Evolutionary conservation across 2,797 vertebrate species (phyloP), one percentile per base, ranked within the genome.

Genomic region (Notolepis coatsorum): DNA sequence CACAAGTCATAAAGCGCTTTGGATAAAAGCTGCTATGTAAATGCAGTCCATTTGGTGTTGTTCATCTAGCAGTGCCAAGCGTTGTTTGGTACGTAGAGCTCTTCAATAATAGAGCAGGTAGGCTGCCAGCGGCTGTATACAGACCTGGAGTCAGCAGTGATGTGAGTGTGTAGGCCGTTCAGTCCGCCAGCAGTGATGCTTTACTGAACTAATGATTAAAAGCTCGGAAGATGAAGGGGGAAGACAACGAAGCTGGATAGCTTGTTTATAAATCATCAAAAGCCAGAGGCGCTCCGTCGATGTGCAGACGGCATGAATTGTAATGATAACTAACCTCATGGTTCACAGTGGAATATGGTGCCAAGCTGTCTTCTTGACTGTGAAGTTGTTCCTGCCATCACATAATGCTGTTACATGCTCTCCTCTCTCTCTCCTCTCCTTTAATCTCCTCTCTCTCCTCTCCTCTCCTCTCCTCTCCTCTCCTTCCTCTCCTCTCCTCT

Each of bases 201-300:
- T 80, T 64, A 66, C 61, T 74, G 75, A 69, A n/a, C 25, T 77
- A 79, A 41, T 66, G 67, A 80, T 79, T 65, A 71, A 79, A 76
- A 54, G 41, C 31, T 79, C 70, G 70, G 56, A 80, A 73, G 66
- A 80, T 58, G 53, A 68, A 73, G 30, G 60, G 38, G 10, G 67
- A 74, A 42, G 53, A 55, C 65, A 80, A 68, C 65, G 50, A 74
- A 65, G 64, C 30, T 64, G 49, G 47, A 7, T 71, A 64, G 65
- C 50, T 80, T 56, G 51, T 59, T n/a, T 63, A 59, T 57, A 65
- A 65, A 72, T 68, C 76, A 73, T 65, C 57, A 70, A 68, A 78
- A 73, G 49, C 62, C n/a, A 10, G n/a, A 41, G 35, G 47, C 3
- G 56, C 49, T 50, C 41, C 51, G 60, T 72, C 53, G 55, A 38